Base-by-base conservation (phyloP, 2,797 vertebrate species). In the Amazona ochrocephala region DNA sequence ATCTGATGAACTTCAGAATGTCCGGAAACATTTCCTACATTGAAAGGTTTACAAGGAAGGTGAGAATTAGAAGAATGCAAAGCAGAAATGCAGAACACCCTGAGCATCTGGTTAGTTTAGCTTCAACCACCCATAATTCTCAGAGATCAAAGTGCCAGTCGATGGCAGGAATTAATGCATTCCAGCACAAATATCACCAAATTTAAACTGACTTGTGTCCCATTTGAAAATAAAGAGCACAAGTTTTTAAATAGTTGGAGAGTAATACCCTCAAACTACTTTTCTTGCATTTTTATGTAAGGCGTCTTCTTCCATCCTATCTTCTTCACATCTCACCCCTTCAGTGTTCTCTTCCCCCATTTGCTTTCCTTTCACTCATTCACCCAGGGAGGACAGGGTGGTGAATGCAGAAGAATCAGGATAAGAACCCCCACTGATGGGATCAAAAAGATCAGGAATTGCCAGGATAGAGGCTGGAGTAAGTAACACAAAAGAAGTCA, bases 161-260 rank as follows among this genome's bases (percentile, higher is more conserved):
- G 0, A 86, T 56, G 29, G 58, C 50, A 93, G 88, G 93, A 93
- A 95, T 95, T 93, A 94, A 84, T 92, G 94, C 90, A 93, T 95
- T 87, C 80, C 77, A 90, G 70, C 30, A 91, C 76, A 94, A 94
- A 66, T 71, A 84, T 60, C 64, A 79, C 22, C 5, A 37, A 29
- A 89, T 68, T 81, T 64, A 72, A 91, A 91, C 65, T 81, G 83
- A 88, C 54, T 74, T 64, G 37, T 73, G 67, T 9, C 77, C n/a
- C 64, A 87, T 24, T 58, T 70, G 62, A 91, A 94, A 93, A 94
- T 66, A 54, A 81, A 84, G 11, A 93, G 30, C 47, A 84, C 7
- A 8, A 10, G 80, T 85, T 87, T 67, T 41, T 18, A 80, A 91
- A 83, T 17, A 60, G 30, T 2, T 50, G 8, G 2, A 50, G 14